Evolutionary conservation across 2,888 invertebrate species (phyloP).

Genomic region (Xestia rhomboidea): DNA sequence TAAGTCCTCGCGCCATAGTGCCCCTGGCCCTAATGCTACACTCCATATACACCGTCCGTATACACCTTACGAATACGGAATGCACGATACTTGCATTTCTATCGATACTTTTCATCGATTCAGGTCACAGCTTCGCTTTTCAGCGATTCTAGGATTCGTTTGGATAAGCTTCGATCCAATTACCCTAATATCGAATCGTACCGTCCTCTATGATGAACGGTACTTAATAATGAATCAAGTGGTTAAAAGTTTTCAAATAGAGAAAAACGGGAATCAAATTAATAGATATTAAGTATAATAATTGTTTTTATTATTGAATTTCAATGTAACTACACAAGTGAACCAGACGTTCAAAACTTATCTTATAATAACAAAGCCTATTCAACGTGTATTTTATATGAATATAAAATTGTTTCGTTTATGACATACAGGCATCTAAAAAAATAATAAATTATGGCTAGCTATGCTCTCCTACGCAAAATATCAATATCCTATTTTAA

Average conservation of each 20-base stretch:
- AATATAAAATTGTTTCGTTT: not conserved
- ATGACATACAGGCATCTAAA: not conserved
- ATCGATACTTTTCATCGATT: too few relatives aligned
- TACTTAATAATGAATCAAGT: too few relatives aligned
- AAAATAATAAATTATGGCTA: not conserved
- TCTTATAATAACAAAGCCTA: not conserved
- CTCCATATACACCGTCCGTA: too few relatives aligned
- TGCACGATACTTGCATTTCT: too few relatives aligned
- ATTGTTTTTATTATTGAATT: not conserved
- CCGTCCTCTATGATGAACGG: too few relatives aligned
- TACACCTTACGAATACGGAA: too few relatives aligned
- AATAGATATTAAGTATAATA: not conserved
- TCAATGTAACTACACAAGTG: not conserved
- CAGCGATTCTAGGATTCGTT: too few relatives aligned
- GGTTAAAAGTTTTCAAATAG: not conserved
- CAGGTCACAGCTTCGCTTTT: too few relatives aligned
- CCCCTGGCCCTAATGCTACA: too few relatives aligned
- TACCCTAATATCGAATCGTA: too few relatives aligned
- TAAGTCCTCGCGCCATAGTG: too few relatives aligned
- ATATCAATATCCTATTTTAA: not conserved
- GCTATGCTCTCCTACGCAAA: not conserved
- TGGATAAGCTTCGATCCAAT: too few relatives aligned
- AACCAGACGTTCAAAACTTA: not conserved
- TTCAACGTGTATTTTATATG: not conserved
- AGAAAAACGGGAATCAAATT: not conserved